These are phyloP conservation scores for Diacarnus erythraeanus DNA, from an alignment of 37 sponge, comb jelly and placozoan species.

Conservation along the genomic window DNA sequence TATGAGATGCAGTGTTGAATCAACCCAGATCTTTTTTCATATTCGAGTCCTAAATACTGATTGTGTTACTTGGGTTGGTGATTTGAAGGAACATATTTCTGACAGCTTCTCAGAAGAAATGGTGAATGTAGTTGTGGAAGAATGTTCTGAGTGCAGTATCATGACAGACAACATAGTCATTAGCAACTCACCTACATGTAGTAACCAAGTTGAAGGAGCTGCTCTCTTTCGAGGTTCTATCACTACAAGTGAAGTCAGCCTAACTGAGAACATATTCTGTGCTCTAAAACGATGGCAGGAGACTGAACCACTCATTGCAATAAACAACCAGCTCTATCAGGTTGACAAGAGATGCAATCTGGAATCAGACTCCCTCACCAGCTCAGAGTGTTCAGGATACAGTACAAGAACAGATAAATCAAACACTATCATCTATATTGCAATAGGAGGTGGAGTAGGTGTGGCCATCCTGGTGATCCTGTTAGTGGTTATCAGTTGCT, in stretches of 20 bases:
- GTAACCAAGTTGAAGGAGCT: not conserved
- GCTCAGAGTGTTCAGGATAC: not conserved
- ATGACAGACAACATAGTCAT: not conserved
- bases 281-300: slow-evolving; percentile 14
- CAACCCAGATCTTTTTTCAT: slow-evolving; percentile 1
- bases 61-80: slow-evolving; percentile 2
- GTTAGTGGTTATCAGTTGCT: not conserved
- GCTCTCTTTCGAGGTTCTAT: slow-evolving; percentile 14
- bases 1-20: not conserved
- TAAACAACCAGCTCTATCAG: not conserved
- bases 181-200: slow-evolving; percentile 5
- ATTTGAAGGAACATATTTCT: not conserved
- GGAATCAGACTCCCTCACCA: not conserved
- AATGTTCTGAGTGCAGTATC: slow-evolving; percentile 13
- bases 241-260: not conserved
- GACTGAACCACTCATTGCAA: not conserved
- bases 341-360: slow-evolving; percentile 5
- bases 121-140: not conserved
- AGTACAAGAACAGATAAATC: not conserved
- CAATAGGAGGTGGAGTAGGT: not conserved
- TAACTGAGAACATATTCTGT: slow-evolving; percentile 24
- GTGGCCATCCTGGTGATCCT: not conserved
- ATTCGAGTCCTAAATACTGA: slow-evolving; percentile 1
- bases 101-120: slow-evolving; percentile 6
- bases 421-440: no score